Percentiles rank a stretch among this genome's conserved stretches.
Conservation (phyloP, 1,140 invertebrate species). For the Phymorhynchus buccinoides region DNA sequence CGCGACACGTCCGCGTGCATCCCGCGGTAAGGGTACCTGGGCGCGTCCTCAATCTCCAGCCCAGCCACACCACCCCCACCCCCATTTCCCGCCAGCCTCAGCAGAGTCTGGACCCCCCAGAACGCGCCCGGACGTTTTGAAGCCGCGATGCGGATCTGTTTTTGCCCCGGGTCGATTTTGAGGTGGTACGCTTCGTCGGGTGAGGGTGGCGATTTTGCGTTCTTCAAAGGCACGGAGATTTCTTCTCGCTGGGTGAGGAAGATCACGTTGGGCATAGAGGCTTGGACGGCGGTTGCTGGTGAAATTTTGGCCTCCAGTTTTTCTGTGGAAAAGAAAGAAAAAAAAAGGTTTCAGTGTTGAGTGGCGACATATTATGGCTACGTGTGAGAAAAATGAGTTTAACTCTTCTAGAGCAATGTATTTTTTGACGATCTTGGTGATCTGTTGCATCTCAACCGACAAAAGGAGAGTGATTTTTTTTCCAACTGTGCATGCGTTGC, state of each 20-base stretch:
- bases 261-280: neutral
- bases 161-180: constrained; percentile 33
- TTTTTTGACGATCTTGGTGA: too few relatives aligned
- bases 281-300: neutral
- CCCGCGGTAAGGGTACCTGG: constrained; percentile 62
- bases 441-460: too few relatives aligned
- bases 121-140: constrained; percentile 51
- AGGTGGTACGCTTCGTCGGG: constrained; percentile 49
- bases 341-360: too few relatives aligned
- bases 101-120: constrained; percentile 57
- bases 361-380: too few relatives aligned
- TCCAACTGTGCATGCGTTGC: too few relatives aligned
- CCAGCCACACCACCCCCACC: constrained; percentile 38
- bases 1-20: constrained; percentile 67
- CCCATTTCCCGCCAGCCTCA: constrained; percentile 44
- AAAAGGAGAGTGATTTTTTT: too few relatives aligned
- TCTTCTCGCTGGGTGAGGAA: constrained; percentile 17
- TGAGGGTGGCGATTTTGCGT: neutral
- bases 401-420: too few relatives aligned
- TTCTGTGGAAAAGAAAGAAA: neutral
- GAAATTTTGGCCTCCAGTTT: neutral
- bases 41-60: constrained; percentile 48
- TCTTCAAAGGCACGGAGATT: neutral
- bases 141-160: constrained; percentile 49
- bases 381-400: neutral